phyloP scores from a whole-genome alignment of 35 echinoderm and acorn worm species.

The Apostichopus californicus region DNA sequence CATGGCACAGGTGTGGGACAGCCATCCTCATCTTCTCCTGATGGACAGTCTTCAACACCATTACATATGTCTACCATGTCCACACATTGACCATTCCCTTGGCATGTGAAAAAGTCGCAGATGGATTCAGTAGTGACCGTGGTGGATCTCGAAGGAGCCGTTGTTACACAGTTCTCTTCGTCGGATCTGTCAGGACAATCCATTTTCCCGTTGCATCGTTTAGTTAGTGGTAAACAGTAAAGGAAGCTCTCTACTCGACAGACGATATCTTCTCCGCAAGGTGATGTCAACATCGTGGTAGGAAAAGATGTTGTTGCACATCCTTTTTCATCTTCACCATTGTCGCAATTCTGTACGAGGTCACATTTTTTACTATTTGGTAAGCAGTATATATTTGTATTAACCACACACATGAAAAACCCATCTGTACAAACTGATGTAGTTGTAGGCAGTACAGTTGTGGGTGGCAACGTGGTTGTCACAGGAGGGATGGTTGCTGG shows the following conservation, averaged over 20 bases:
- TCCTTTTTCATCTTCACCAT: conserved; percentile 23
- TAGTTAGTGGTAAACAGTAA: background rate
- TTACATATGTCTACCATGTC: conserved; percentile 10
- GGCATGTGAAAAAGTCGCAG: background rate
- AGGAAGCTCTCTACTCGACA: background rate
- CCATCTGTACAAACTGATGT: background rate
- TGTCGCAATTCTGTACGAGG: background rate
- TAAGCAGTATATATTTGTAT: background rate
- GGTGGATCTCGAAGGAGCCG: background rate
- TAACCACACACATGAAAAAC: conserved; percentile 4
- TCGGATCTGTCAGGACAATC: conserved; percentile 43
- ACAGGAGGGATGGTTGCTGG: background rate
- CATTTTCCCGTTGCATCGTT: conserved; percentile 9
- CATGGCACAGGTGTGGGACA: background rate
- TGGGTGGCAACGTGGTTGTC: background rate
- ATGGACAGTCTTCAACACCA: conserved; percentile 18
- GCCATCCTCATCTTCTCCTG: background rate
- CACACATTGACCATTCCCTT: background rate
- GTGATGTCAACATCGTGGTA: background rate
- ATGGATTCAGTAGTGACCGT: background rate
- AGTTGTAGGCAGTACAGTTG: background rate
- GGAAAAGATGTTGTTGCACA: background rate
- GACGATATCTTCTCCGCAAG: background rate
- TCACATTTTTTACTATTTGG: conserved; percentile 19
- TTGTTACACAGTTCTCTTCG: conserved; percentile 1